Evolutionary conservation across 92 coral and sea anemone genomes (phyloP).

Genomic region (Heteractis magnifica): DNA sequence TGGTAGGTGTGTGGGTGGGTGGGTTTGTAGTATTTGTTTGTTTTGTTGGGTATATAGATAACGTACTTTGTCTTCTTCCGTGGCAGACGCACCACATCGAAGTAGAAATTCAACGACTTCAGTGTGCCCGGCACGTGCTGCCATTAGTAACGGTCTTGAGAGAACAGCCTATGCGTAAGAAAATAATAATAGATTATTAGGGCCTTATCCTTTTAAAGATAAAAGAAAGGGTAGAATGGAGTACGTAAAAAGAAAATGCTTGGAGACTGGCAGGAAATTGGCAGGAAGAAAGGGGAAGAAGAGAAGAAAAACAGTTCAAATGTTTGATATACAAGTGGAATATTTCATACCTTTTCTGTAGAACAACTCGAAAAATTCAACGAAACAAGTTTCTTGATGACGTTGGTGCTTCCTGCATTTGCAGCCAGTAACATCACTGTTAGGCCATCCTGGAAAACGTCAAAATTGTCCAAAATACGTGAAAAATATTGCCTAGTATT

Average conservation of each 20-base stretch:
- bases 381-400: conserved; percentile 73
- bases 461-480: background rate
- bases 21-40: too few species aligned
- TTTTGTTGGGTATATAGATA: too few species aligned
- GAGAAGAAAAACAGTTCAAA: too few species aligned
- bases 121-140: conserved; percentile 87
- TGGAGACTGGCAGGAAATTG: too few species aligned
- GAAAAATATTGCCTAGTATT: background rate
- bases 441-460: conserved; percentile 71
- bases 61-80: conserved; percentile 83
- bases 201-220: background rate
- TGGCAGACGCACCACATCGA: conserved; percentile 82
- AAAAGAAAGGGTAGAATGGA: background rate
- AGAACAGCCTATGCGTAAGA: conserved; percentile 54
- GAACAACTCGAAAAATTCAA: conserved; percentile 68
- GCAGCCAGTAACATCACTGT: conserved; percentile 90
- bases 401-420: conserved; percentile 76
- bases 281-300: too few species aligned
- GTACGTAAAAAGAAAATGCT: background rate
- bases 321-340: too few species aligned
- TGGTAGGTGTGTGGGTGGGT: too few species aligned
- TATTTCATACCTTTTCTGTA: conserved; percentile 56
- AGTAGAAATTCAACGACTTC: conserved; percentile 81
- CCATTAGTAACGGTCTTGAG: conserved; percentile 72
- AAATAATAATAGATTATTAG: background rate